These are phyloP conservation scores for Aphidoletes aphidimyza DNA, from an alignment of 2,888 invertebrate genomes.

Conservation along the genomic window DNA sequence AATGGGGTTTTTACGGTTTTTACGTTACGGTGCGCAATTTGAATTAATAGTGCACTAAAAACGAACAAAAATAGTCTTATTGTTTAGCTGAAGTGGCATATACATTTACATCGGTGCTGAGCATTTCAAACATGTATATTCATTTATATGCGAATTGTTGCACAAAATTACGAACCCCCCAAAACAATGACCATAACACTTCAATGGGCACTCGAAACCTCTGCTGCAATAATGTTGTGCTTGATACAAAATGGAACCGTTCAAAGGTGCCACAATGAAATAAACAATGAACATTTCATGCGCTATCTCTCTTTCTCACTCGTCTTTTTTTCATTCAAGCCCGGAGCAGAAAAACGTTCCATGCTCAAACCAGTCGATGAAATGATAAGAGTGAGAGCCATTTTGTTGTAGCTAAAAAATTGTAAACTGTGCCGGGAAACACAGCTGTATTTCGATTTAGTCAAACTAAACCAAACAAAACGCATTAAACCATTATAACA, in stretches of 20 bases:
- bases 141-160: slow-evolving; percentile 30
- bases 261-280: slow-evolving; percentile 12
- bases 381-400: background rate
- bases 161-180: slow-evolving; percentile 19
- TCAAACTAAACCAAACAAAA: too few relatives aligned
- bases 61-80: slow-evolving; percentile 27
- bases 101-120: too few relatives aligned
- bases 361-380: too few relatives aligned
- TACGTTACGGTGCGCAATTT: slow-evolving; percentile 9
- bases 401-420: background rate
- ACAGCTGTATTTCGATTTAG: too few relatives aligned
- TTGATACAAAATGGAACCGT: background rate
- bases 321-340: too few relatives aligned
- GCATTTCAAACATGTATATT: background rate
- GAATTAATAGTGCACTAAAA: slow-evolving; percentile 18
- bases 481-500: background rate
- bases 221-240: background rate
- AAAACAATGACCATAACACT: slow-evolving; percentile 49
- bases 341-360: too few relatives aligned
- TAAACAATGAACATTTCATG: slow-evolving; percentile 27
- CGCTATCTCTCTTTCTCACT: too few relatives aligned
- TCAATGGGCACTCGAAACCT: background rate
- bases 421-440: too few relatives aligned
- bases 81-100: background rate
- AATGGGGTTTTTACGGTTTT: slow-evolving; percentile 4